phyloP scores from a whole-genome alignment of 2,797 vertebrate species.

The Anolis apletophallus region DNA sequence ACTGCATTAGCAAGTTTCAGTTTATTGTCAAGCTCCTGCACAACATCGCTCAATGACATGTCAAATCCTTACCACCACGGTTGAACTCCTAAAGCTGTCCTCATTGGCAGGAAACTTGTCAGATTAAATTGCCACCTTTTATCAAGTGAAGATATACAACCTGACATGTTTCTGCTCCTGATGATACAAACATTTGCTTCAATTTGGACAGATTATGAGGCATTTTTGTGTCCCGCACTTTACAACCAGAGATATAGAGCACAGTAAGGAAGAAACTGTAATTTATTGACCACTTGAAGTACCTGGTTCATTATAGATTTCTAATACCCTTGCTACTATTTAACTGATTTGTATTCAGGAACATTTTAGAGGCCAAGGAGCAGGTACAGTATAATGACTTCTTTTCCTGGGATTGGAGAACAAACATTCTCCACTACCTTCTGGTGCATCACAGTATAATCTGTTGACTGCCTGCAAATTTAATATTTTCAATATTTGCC shows the following conservation, averaged over 20 bases:
- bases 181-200: conserved; percentile 64
- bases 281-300: conserved; percentile 47
- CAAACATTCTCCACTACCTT: neutral
- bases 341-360: conserved; percentile 9
- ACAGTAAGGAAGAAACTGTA: conserved; percentile 17
- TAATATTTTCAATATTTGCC: conserved; percentile 20
- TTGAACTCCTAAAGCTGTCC: conserved; percentile 72
- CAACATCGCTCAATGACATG: conserved; percentile 68
- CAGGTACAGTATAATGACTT: conserved; percentile 29
- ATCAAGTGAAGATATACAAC: conserved; percentile 71
- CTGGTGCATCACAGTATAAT: neutral
- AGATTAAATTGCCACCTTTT: conserved; percentile 78
- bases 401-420: neutral
- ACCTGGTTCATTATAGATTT: conserved; percentile 15
- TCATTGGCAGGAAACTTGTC: conserved; percentile 75
- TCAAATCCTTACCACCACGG: conserved; percentile 69
- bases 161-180: conserved; percentile 53
- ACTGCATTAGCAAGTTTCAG: conserved; percentile 74
- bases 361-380: neutral
- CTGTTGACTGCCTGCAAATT: neutral
- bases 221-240: conserved; percentile 41
- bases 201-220: conserved; percentile 49
- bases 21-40: conserved; percentile 74
- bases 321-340: neutral
- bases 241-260: conserved; percentile 14